phyloP scores from a whole-genome alignment of 2,797 vertebrate species.

The Gymnocypris eckloni region DNA sequence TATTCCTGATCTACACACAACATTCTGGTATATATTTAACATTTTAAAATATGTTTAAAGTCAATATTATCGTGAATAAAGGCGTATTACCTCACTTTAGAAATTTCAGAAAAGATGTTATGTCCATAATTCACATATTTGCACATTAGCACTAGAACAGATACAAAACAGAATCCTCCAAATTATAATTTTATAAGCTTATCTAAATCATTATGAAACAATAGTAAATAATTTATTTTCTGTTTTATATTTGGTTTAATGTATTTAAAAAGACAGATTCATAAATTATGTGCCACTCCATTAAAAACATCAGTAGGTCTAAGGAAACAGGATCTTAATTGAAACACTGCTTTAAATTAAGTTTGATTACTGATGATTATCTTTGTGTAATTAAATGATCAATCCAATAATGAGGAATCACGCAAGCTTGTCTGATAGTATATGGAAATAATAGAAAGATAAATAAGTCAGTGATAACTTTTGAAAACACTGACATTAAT shows the following conservation, averaged over 20 bases:
- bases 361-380: slow-evolving; percentile 41
- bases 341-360: slow-evolving; percentile 28
- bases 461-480: slow-evolving; percentile 2
- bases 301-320: not conserved
- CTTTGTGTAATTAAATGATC: slow-evolving; percentile 51
- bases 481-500: not conserved
- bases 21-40: not conserved
- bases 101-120: not conserved
- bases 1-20: not conserved
- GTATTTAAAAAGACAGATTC: not conserved
- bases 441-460: slow-evolving; percentile 34
- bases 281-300: not conserved
- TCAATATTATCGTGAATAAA: not conserved
- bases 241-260: not conserved
- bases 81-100: not conserved
- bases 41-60: not conserved
- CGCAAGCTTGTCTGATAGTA: slow-evolving; percentile 21
- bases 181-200: not conserved
- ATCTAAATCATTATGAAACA: not conserved
- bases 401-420: slow-evolving; percentile 30
- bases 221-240: not conserved
- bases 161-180: not conserved
- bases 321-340: slow-evolving; percentile 28
- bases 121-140: not conserved
- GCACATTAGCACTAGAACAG: not conserved